A percentile compares a stretch with the other conserved stretches of the same genome.
Conservation (phyloP, 2,888 invertebrate genomes). For the Melikaiella ostensackeni region DNA sequence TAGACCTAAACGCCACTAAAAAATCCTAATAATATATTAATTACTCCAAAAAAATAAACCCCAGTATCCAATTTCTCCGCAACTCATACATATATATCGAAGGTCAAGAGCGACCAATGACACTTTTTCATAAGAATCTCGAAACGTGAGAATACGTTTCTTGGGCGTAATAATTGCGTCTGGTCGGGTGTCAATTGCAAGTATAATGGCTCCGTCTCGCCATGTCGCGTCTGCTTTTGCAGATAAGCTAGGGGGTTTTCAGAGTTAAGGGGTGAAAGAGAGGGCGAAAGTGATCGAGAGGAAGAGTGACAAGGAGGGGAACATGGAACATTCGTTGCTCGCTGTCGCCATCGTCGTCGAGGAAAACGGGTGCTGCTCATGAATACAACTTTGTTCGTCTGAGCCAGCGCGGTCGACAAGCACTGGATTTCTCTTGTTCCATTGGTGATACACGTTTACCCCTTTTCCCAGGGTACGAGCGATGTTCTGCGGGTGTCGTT, state of each 20-base stretch:
- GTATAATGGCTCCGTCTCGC: conserved; percentile 11
- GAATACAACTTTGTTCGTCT: conserved; percentile 36
- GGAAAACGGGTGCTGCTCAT: conserved; percentile 29
- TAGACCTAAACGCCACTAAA: neutral
- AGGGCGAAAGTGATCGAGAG: neutral
- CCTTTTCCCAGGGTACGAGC: conserved; percentile 11
- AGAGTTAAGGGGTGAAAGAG: neutral
- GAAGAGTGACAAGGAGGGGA: conserved; percentile 25
- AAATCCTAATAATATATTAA: no score
- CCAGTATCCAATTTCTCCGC: neutral
- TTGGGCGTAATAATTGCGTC: conserved; percentile 20
- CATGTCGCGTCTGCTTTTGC: neutral
- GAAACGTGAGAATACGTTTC: conserved; percentile 33
- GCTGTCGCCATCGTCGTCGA: conserved; percentile 7
- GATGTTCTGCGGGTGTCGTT: conserved; percentile 17
- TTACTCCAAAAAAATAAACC: no score
- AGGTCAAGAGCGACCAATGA: conserved; percentile 8
- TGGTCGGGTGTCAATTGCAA: conserved; percentile 33
- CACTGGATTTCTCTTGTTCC: conserved; percentile 26
- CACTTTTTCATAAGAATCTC: conserved; percentile 5
- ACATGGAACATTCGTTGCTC: conserved; percentile 26
- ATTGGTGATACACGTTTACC: conserved; percentile 27
- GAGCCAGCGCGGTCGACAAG: neutral
- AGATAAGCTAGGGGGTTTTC: conserved; percentile 18
- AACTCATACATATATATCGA: neutral